Evolutionary conservation across 2,113 vertebrate species (phyloP).

Genomic region (Sapayoa aenigma): DNA sequence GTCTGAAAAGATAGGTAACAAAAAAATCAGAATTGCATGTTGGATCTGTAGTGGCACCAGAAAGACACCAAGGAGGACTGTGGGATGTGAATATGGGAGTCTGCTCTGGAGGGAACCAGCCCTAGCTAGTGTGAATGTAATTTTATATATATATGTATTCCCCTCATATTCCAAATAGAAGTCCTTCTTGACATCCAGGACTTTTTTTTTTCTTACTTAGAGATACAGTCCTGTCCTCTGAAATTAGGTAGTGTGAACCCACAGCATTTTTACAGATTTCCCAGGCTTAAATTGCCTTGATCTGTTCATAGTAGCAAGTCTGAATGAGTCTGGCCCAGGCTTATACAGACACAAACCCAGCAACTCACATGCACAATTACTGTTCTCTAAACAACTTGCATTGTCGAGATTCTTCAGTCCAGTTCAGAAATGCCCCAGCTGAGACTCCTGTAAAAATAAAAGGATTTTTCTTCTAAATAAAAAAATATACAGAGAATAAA

Average conservation of each 20-base stretch:
- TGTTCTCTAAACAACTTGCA: not conserved
- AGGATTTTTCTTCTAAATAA: not conserved
- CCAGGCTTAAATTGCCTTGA: not conserved
- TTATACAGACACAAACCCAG: not conserved
- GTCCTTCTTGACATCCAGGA: not conserved
- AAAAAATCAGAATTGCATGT: not conserved
- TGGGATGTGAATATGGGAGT: not conserved
- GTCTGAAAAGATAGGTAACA: not conserved
- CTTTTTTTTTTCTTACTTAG: not conserved
- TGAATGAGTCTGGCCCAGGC: not conserved
- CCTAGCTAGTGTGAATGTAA: not conserved
- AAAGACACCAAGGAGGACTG: not conserved
- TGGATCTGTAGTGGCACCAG: not conserved
- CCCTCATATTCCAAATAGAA: not conserved
- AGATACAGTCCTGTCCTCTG: not conserved
- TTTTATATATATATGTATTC: not conserved
- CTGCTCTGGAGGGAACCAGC: not conserved
- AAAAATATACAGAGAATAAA: not conserved
- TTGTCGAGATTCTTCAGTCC: not conserved
- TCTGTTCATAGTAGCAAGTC: not conserved
- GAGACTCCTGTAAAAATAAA: not conserved
- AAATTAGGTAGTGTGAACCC: not conserved
- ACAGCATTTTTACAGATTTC: not conserved
- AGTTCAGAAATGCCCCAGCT: not conserved
- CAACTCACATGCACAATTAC: accelerated